These are phyloP conservation scores for Chlamydotis undulata DNA, from an alignment of 2,113 vertebrate genomes.

Conservation along the genomic window DNA sequence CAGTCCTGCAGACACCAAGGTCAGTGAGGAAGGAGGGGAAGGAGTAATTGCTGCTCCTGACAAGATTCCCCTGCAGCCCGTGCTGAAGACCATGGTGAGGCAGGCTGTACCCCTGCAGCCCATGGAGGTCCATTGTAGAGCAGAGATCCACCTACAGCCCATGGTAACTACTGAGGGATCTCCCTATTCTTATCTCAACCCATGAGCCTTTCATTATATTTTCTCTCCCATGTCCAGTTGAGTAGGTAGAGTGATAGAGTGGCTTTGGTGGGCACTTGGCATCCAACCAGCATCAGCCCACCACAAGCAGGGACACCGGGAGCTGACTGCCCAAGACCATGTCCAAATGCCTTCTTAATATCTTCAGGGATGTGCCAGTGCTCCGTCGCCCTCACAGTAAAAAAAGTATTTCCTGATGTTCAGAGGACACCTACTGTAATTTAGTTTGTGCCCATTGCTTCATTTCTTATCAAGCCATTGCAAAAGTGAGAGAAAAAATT, in stretches of 20 bases:
- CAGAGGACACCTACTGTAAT: neutral
- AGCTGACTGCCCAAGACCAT: neutral
- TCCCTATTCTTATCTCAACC: neutral
- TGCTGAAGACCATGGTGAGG: neutral
- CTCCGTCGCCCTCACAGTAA: neutral
- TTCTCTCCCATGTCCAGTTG: neutral
- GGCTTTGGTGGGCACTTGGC: too few relatives aligned
- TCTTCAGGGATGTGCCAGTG: neutral
- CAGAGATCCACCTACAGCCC: too few relatives aligned
- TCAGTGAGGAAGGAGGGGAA: neutral
- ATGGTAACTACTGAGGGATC: neutral
- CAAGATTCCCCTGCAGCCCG: neutral
- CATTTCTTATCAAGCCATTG: neutral
- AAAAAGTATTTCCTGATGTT: neutral
- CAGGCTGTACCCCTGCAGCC: neutral
- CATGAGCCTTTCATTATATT: neutral
- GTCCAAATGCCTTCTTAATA: neutral
- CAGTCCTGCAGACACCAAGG: too few relatives aligned
- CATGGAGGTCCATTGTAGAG: neutral
- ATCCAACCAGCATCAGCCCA: too few relatives aligned
- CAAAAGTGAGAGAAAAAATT: neutral
- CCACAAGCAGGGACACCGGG: neutral
- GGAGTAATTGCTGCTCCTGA: neutral
- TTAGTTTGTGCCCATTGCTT: neutral
- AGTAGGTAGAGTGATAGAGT: neutral